phyloP scores from a whole-genome alignment of 2,113 vertebrate genomes.

The Ctenodactylus gundi region DNA sequence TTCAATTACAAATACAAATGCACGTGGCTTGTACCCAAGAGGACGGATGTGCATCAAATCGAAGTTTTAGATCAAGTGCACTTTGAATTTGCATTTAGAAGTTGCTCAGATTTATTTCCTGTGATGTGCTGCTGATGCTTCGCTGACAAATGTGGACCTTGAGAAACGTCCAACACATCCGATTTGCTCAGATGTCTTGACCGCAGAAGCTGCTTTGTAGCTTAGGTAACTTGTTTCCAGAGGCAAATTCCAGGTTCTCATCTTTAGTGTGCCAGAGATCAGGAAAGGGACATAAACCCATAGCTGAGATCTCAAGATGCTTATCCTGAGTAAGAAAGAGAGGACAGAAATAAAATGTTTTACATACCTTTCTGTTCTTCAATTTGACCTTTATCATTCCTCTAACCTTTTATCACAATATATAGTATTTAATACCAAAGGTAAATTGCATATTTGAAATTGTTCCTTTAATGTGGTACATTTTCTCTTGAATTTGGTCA shows the following conservation, averaged over 20 bases:
- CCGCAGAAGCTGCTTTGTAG: neutral
- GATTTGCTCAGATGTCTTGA: neutral
- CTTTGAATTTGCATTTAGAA: neutral
- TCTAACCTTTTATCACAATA: neutral
- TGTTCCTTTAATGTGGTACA: neutral
- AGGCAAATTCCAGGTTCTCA: neutral
- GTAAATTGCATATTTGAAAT: neutral
- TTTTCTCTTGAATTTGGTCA: neutral
- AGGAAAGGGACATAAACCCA: neutral
- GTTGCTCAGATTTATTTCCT: neutral
- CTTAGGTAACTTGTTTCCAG: neutral
- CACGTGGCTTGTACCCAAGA: too few relatives aligned
- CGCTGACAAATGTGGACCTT: neutral
- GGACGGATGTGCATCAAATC: too few relatives aligned
- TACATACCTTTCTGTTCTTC: neutral
- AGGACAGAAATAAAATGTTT: neutral
- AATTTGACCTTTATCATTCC: neutral
- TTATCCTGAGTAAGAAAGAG: neutral
- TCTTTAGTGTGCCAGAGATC: neutral
- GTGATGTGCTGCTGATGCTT: neutral
- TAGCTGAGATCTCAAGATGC: neutral
- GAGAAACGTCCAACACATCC: neutral
- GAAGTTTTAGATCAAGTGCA: neutral
- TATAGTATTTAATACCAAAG: neutral
- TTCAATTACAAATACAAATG: too few relatives aligned